Percentiles rank a stretch among this genome's conserved stretches.
Conservation (phyloP, 64 coral and sea anemone genomes). For the Dendronephthya gigantea region DNA sequence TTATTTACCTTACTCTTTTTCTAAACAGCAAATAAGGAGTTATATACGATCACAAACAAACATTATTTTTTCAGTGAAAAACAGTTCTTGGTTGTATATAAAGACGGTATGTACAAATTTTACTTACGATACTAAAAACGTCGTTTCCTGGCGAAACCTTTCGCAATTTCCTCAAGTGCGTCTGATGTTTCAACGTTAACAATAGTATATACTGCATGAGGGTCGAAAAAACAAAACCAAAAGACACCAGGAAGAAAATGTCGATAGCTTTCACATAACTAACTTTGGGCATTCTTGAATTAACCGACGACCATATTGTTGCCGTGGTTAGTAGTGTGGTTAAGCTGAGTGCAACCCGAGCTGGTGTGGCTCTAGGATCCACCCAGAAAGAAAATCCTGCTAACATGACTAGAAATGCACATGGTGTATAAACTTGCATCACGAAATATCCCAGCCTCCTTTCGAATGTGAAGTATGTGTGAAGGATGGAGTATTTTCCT, state of each 20-base stretch:
- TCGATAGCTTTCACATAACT: constrained; percentile 1
- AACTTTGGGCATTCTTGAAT: background rate
- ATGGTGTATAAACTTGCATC: background rate
- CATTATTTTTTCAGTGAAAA: too few relatives aligned
- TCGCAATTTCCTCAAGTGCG: too few relatives aligned
- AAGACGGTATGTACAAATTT: too few relatives aligned
- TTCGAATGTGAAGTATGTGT: background rate
- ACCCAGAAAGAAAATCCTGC: constrained; percentile 1
- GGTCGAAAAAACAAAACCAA: background rate
- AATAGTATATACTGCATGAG: background rate
- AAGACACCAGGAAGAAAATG: background rate
- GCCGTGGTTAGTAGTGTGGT: background rate
- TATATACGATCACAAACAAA: too few relatives aligned
- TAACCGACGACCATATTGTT: background rate
- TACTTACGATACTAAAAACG: too few relatives aligned
- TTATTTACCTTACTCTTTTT: too few relatives aligned
- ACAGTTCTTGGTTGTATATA: too few relatives aligned
- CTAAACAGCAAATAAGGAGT: too few relatives aligned
- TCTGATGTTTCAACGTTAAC: too few relatives aligned
- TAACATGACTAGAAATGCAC: background rate
- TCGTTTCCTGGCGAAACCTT: too few relatives aligned
- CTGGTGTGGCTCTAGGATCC: background rate
- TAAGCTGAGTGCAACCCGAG: constrained; percentile 1
- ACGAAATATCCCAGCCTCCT: background rate
- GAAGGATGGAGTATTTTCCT: background rate